Conservation (phyloP, 2,797 vertebrate genomes). For the Pangasius sanitwongsei region DNA sequence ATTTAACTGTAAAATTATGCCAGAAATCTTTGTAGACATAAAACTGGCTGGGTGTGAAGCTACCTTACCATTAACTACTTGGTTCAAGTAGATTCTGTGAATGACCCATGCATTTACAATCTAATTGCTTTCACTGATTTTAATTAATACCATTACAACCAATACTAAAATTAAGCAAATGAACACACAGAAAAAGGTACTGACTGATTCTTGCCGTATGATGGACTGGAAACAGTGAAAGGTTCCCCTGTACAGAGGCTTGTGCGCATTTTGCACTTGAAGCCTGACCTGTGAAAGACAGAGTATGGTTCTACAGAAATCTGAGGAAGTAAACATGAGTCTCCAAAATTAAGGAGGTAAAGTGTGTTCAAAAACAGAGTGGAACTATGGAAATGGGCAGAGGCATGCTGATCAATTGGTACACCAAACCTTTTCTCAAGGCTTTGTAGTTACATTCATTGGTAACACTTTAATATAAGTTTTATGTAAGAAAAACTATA, state of each 20-base stretch:
- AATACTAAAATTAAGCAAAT: not conserved
- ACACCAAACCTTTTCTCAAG: not conserved
- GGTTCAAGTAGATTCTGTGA: not conserved
- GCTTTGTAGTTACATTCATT: not conserved
- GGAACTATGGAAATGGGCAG: not conserved
- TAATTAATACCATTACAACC: not conserved
- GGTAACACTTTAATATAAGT: not conserved
- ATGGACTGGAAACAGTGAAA: conserved; percentile 96
- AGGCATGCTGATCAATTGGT: not conserved
- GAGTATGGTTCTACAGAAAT: not conserved
- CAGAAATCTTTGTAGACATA: not conserved
- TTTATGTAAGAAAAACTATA: not conserved
- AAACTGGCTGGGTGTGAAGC: not conserved
- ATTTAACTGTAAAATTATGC: not conserved
- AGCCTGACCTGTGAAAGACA: conserved; percentile 86
- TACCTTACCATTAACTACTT: not conserved
- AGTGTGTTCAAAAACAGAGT: not conserved
- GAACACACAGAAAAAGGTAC: conserved; percentile 61
- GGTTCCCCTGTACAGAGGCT: conserved; percentile 92
- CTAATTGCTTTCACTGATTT: not conserved
- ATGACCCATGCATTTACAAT: not conserved
- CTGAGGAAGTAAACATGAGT: not conserved
- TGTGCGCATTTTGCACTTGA: conserved; percentile 90
- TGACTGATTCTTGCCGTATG: conserved; percentile 90
- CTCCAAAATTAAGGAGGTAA: not conserved